phyloP scores from a whole-genome alignment of 2,113 vertebrate genomes.

The Phalacrocorax brasilianus region DNA sequence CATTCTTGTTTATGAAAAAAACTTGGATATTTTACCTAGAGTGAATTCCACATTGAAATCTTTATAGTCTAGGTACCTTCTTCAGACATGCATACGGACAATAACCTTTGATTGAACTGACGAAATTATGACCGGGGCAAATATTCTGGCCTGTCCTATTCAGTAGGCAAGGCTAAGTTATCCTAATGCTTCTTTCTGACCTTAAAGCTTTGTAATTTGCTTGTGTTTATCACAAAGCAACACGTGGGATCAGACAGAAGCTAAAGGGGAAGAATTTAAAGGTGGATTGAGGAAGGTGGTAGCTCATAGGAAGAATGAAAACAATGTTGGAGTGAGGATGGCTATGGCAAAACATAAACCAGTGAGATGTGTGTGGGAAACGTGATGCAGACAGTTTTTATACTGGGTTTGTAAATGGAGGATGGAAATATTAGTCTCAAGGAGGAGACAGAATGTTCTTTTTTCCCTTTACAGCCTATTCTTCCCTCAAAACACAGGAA shows the following conservation, averaged over 20 bases:
- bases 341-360: background rate
- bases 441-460: background rate
- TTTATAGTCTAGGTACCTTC: background rate
- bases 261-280: background rate
- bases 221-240: background rate
- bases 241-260: background rate
- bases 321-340: background rate
- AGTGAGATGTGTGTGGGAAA: background rate
- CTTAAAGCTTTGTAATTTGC: background rate
- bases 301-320: background rate
- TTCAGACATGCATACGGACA: fast-evolving
- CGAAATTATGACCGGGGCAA: background rate
- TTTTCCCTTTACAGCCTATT: background rate
- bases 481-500: background rate
- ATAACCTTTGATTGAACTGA: background rate
- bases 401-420: background rate
- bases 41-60: background rate
- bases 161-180: background rate
- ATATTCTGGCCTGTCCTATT: background rate
- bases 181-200: background rate
- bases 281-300: background rate
- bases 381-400: background rate
- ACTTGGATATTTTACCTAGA: background rate
- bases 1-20: background rate
- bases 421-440: background rate